phyloP scores from a whole-genome alignment of 1,140 invertebrate genomes.

The Steinernema feltiae region DNA sequence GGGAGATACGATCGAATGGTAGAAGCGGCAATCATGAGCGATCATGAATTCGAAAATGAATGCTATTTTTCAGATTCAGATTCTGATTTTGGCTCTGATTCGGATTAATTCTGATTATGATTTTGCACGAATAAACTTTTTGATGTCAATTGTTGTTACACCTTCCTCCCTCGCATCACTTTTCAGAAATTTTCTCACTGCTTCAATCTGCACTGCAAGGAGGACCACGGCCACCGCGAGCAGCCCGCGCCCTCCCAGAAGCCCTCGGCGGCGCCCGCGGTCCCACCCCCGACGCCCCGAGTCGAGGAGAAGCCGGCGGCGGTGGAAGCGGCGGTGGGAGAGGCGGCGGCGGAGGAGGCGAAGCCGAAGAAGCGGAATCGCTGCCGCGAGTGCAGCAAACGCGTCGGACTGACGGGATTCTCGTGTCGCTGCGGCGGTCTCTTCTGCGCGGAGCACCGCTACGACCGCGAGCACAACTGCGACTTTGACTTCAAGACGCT shows the following conservation, averaged over 20 bases:
- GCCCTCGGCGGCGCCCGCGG: too few species aligned
- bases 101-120: too few species aligned
- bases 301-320: too few species aligned
- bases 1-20: too few species aligned
- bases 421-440: conserved; percentile 95
- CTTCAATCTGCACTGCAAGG: conserved; percentile 74
- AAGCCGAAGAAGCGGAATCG: conserved; percentile 97
- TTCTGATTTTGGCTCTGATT: too few species aligned
- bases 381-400: conserved; percentile 93
- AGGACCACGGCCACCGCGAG: conserved; percentile 47
- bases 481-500: conserved; percentile 86
- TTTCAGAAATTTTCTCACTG: too few species aligned
- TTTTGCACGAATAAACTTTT: too few species aligned
- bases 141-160: too few species aligned
- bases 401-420: conserved; percentile 98
- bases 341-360: neutral
- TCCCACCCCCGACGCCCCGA: neutral
- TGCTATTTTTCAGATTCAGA: too few species aligned
- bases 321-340: neutral
- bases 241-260: conserved; percentile 7
- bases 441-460: conserved; percentile 94
- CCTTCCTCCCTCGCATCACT: too few species aligned
- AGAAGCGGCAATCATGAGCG: too few species aligned
- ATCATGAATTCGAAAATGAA: too few species aligned
- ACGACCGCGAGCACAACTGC: conserved; percentile 96